Evolutionary conservation across 2,113 vertebrate genomes (phyloP), one percentile per base, ranked within the genome.

Genomic region (Corvus moneduloides): DNA sequence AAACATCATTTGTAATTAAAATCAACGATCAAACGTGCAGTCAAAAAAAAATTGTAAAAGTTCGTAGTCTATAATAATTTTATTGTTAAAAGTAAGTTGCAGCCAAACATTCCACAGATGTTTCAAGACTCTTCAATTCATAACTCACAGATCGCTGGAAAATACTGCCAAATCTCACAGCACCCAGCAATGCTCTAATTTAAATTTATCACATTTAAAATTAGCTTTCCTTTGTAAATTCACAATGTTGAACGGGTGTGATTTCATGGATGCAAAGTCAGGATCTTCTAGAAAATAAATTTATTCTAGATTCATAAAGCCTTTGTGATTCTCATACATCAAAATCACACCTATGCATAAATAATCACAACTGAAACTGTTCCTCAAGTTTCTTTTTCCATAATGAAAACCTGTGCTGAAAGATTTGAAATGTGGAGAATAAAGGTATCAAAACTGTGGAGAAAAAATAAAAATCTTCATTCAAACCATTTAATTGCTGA

Each of bases 1-100:
- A 97, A 96, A 96, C 0, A 2, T 54, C 7, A 89, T 86, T 96
- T 5, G 18, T 87, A 93, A 97, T 96, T 52, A 93, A 37, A 90
- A 87, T 83, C 59, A 84, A 37, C 24, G 27, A 61, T 37, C 58
- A 59, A 37, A 59, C 0, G 63, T 44, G 32, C 54, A 61, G 87
- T 59, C 90, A 68, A 92, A 75, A 88, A 61, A 61, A 48, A n/a
- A 32, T 22, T 67, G 33, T 5, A 39, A 3, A 62, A 58, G 13
- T 73, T 78, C 6, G 1, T 56, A 80, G 51, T 20, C 18, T 69
- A 41, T 51, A 43, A 74, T 54, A 41, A 48, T 88, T 87, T 71
- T 79, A 64, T 51, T 13, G 35, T 46, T 84, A 54, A 44, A 91
- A 93, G 13, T 44, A 81, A 91, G 17, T 17, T 44, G 19, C 17